A percentile compares a stretch with the other conserved stretches of the same genome.
phyloP scores from a whole-genome alignment of 35 echinoderm and acorn worm species.

The Lytechinus pictus region DNA sequence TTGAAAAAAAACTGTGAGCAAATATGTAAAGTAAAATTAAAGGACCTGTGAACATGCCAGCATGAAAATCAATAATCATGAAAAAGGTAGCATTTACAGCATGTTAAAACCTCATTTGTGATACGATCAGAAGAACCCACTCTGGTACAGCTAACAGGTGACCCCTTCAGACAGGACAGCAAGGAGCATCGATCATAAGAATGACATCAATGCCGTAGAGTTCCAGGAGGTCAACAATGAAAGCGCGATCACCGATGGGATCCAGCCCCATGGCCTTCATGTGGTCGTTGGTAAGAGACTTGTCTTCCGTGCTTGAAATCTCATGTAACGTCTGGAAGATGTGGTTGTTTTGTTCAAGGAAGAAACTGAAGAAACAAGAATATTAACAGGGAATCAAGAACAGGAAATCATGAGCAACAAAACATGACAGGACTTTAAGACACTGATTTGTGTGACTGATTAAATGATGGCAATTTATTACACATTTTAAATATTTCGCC shows the following conservation, averaged over 20 bases:
- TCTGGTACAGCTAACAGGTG: too few species aligned
- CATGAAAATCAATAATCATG: too few species aligned
- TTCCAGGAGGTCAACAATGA: constrained; percentile 96
- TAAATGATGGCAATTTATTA: too few species aligned
- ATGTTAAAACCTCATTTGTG: too few species aligned
- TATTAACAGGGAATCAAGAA: background rate
- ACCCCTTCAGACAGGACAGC: constrained; percentile 77
- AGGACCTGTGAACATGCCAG: too few species aligned
- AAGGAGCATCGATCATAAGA: constrained; percentile 97
- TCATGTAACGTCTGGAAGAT: constrained; percentile 94
- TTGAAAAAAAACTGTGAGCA: too few species aligned
- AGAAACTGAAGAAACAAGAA: constrained; percentile 72
- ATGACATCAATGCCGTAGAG: constrained; percentile 98
- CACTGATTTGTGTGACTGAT: too few species aligned
- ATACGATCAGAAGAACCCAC: too few species aligned
- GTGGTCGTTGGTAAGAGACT: constrained; percentile 91
- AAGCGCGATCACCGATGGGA: constrained; percentile 89
- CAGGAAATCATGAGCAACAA: background rate
- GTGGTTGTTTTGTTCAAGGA: constrained; percentile 95
- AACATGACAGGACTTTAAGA: background rate
- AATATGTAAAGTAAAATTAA: too few species aligned
- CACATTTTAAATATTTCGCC: too few species aligned
- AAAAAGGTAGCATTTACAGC: too few species aligned
- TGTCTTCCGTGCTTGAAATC: constrained; percentile 81
- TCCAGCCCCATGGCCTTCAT: constrained; percentile 98